Evolutionary conservation across 1,140 invertebrate genomes (phyloP).

Genomic region (Gyrodactylus bullatarudis): DNA sequence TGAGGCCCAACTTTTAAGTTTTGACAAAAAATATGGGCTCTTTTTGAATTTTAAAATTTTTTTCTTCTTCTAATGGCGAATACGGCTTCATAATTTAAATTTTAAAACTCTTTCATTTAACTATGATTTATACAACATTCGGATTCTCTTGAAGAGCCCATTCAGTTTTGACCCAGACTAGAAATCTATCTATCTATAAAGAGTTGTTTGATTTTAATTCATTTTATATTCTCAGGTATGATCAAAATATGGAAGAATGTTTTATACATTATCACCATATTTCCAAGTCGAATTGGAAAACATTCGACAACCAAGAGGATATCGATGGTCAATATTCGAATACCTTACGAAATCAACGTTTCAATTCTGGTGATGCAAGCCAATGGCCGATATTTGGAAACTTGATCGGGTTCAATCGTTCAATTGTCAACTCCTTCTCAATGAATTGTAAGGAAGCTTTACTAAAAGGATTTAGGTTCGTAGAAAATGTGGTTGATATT

Average conservation of each 20-base stretch:
- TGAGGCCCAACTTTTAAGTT: no score
- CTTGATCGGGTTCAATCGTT: not conserved
- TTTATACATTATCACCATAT: not conserved
- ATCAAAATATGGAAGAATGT: not conserved
- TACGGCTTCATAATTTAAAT: no score
- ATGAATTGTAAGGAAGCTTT: not conserved
- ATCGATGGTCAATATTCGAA: not conserved
- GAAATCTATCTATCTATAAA: no score
- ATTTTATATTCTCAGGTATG: no score
- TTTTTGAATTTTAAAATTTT: no score
- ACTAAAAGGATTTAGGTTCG: not conserved
- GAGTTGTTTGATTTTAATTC: no score
- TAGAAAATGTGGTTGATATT: not conserved
- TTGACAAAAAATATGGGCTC: no score
- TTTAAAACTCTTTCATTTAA: no score
- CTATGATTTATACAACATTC: no score
- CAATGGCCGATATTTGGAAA: not conserved
- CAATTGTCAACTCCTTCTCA: not conserved
- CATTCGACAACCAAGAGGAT: not conserved
- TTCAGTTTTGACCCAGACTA: no score
- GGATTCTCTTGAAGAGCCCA: no score
- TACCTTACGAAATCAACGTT: not conserved
- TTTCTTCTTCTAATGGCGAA: no score
- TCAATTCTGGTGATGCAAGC: not conserved
- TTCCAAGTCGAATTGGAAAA: not conserved